Base-by-base conservation (phyloP, 1,140 invertebrate species). In the Mesaphorura yosii region DNA sequence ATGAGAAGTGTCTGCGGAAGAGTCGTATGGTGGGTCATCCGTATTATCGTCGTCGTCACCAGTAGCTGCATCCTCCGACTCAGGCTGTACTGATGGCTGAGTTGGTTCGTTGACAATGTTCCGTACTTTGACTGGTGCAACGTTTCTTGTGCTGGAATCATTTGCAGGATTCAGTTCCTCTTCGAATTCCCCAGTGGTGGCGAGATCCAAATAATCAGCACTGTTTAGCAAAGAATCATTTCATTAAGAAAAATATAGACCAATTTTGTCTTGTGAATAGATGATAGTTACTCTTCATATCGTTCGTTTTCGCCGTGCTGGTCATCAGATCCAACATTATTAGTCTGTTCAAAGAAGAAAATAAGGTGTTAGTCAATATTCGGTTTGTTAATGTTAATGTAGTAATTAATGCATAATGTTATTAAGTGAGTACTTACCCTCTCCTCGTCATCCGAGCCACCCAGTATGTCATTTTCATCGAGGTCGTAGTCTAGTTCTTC, bases 401-500 rank as follows among this genome's bases (percentile, higher is more conserved):
- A 12, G n/a, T 12, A 7, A 42, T 6, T 42, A 42, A 19, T 19
- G 10, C 10, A 6, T 42, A 10, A 12, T 7, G 23, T 42, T 42
- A 17, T 7, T 22, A 42, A 42, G 7, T 19, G 6, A 6, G 6
- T 42, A 19, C 17, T 22, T 12, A 19, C 40, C 23, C 19, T 6
- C 7, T 46, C 44, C 20, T 46, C 44, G 12, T 46, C 44, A 25
- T 46, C 44, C n/a, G 44, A 46, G 4, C 15, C 15, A 27, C 12
- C 12, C 7, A 46, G 23, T 7, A 46, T 15, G 23, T 46, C 44
- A 7, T 46, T 27, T 46, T 46, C 44, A 19, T 46, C 29, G 23
- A 46, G 7, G 6, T 12, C 12, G 5, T 12, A 23, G 10, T 23
- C 25, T 7, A 46, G 5, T 5, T 46, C 6, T 7, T 42, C 17